A percentile compares a stretch with the other conserved stretches of the same genome.
Evolutionary conservation across 2,888 invertebrate genomes (phyloP).

Genomic region (Cloeon dipterum): DNA sequence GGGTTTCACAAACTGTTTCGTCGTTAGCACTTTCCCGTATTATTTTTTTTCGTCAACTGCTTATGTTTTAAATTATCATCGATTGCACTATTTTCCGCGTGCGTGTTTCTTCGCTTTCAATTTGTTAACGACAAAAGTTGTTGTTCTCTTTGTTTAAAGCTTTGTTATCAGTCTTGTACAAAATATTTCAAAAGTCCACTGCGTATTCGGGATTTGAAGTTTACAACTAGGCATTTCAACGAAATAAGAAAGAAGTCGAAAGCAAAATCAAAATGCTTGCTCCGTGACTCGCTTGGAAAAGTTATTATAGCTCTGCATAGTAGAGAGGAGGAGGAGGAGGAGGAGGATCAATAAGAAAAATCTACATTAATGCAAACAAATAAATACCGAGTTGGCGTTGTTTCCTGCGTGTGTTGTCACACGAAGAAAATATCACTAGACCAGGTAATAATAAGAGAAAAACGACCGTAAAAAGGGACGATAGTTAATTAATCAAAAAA

Average conservation of each 20-base stretch:
- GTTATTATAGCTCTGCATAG: not conserved
- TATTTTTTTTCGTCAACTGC: not conserved
- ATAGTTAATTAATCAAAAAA: not conserved
- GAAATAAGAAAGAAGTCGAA: not conserved
- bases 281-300: not conserved
- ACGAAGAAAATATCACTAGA: too few species aligned
- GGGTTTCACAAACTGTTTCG: conserved; percentile 2
- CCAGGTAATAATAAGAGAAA: too few species aligned
- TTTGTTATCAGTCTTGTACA: conserved; percentile 1
- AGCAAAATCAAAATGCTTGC: too few species aligned
- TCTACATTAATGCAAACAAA: not conserved
- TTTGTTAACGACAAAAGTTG: too few species aligned
- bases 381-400: not conserved
- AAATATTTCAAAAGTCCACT: too few species aligned
- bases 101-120: too few species aligned
- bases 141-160: not conserved
- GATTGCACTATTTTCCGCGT: not conserved
- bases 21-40: not conserved
- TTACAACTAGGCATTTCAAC: not conserved
- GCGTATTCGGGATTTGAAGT: too few species aligned
- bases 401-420: not conserved
- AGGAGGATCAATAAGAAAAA: too few species aligned
- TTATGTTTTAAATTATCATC: not conserved
- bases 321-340: too few species aligned
- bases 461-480: not conserved